A percentile compares a stretch with the other conserved stretches of the same genome.
Conservation (phyloP, 1,140 invertebrate species). For the Armadillidium nasatum region DNA sequence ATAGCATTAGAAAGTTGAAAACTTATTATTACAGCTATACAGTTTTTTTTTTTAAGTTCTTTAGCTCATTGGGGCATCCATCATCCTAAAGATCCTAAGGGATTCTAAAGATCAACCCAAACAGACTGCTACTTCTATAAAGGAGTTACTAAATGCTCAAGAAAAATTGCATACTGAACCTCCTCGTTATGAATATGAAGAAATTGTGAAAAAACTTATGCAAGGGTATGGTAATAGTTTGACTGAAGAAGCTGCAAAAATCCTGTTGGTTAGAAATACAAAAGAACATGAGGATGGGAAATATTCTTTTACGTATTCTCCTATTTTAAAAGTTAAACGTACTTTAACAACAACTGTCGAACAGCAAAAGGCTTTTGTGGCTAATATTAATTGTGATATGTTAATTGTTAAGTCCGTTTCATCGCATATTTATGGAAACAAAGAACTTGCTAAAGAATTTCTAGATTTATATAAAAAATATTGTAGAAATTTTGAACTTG, state of each 20-base stretch:
- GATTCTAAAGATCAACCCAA: background rate
- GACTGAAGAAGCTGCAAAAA: constrained; percentile 2
- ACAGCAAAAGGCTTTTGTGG: background rate
- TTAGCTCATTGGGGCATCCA: no score
- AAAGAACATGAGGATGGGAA: background rate
- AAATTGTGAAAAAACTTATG: background rate
- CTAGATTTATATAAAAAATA: background rate
- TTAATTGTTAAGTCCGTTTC: background rate
- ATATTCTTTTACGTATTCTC: constrained; percentile 1
- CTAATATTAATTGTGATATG: background rate
- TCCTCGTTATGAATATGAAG: background rate
- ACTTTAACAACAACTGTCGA: background rate
- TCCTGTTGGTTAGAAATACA: background rate
- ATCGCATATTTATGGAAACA: background rate
- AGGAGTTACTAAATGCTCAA: background rate
- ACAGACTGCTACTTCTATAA: background rate
- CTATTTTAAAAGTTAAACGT: background rate
- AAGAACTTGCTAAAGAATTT: background rate
- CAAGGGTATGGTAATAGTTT: background rate
- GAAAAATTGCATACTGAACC: background rate
- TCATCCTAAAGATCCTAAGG: background rate
- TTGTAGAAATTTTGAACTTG: background rate
- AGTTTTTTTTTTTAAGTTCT: no score
- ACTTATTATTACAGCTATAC: no score
- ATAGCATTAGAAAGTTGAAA: no score